Percentiles rank a stretch among this genome's conserved stretches.
phyloP scores from a whole-genome alignment of 2,113 vertebrate genomes.

The Lonchura striata region DNA sequence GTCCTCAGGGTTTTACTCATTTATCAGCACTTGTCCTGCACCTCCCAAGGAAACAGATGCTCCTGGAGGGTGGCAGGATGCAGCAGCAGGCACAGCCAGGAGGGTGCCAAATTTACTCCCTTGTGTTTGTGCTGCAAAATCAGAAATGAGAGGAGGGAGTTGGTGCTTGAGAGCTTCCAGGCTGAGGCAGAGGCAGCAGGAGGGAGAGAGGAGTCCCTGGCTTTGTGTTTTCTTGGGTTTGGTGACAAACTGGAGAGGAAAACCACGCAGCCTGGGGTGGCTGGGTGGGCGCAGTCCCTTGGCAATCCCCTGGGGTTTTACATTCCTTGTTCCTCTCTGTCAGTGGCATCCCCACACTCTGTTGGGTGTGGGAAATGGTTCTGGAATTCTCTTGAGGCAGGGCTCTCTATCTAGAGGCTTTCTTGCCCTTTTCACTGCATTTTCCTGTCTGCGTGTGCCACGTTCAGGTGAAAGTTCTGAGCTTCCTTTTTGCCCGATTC shows the following conservation, averaged over 20 bases:
- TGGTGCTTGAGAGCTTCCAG: neutral
- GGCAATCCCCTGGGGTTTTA: neutral
- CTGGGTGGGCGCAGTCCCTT: neutral
- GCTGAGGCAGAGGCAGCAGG: neutral
- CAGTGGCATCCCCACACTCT: neutral
- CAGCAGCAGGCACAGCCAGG: neutral
- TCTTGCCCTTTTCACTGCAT: neutral
- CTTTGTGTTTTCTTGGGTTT: neutral
- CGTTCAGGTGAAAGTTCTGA: neutral
- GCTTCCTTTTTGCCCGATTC: neutral
- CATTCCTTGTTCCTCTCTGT: neutral
- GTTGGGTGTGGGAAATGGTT: neutral
- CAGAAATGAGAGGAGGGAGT: neutral
- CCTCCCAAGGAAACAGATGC: neutral
- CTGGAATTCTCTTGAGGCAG: neutral
- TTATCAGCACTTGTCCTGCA: neutral
- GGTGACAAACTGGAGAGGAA: neutral
- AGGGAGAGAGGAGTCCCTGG: neutral
- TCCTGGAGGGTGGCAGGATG: neutral
- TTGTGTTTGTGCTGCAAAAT: neutral
- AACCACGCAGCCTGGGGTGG: fast-evolving
- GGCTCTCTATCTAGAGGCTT: neutral
- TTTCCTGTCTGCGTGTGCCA: neutral
- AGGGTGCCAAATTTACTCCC: neutral
- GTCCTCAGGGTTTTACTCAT: neutral